A percentile compares a stretch with the other conserved stretches of the same genome.
phyloP scores from a whole-genome alignment of 2,888 invertebrate species.

The Tolmerus cingulatus region DNA sequence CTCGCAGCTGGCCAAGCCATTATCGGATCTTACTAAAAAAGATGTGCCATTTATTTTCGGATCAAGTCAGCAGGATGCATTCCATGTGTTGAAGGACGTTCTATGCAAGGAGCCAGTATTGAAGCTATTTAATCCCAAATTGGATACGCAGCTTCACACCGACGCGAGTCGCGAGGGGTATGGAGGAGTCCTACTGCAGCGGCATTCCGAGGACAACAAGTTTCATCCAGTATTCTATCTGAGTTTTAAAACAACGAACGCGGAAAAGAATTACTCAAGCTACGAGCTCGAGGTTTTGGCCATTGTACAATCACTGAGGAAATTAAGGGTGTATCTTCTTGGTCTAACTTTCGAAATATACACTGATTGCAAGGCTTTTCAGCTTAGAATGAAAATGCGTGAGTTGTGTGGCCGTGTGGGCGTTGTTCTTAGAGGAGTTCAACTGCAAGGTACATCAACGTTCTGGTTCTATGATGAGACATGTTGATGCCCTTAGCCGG shows the following conservation, averaged over 20 bases:
- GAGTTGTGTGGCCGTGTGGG: background rate
- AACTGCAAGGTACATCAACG: background rate
- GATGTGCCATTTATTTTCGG: too few relatives aligned
- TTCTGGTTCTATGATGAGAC: background rate
- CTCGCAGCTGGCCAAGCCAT: slow-evolving; percentile 29
- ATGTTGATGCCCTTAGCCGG: background rate
- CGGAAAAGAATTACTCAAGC: background rate
- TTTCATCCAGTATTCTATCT: background rate
- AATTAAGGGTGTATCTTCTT: background rate
- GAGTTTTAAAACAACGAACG: background rate
- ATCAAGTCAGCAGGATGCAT: background rate
- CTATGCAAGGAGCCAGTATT: background rate
- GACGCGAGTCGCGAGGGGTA: background rate
- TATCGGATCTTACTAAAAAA: background rate
- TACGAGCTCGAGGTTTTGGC: slow-evolving; percentile 1
- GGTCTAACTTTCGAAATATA: background rate
- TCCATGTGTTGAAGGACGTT: slow-evolving; percentile 13
- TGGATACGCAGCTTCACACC: background rate
- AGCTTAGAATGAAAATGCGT: background rate
- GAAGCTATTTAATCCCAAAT: background rate
- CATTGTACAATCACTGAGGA: background rate
- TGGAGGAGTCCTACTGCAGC: slow-evolving; percentile 43
- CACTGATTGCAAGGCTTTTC: background rate
- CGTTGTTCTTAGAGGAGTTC: background rate
- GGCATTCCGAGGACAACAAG: background rate